phyloP scores from a whole-genome alignment of 2,113 vertebrate species.

The Hiodon alosoides region DNA sequence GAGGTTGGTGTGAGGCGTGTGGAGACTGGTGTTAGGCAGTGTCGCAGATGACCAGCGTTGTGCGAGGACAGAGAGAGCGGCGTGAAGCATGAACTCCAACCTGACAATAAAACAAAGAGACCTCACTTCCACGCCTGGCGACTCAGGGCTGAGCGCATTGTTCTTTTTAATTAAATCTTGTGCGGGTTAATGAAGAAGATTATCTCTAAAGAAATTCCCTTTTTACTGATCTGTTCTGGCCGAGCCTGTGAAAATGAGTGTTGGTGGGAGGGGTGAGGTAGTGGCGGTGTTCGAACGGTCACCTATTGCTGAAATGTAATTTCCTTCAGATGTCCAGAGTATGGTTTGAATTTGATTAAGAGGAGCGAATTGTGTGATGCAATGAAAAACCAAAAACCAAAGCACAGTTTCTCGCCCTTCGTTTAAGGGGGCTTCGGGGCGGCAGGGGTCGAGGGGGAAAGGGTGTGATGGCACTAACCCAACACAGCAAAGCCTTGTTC shows the following conservation, averaged over 20 bases:
- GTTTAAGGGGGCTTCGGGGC: constrained; percentile 6
- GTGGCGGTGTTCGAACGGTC: constrained; percentile 34
- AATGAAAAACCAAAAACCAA: constrained; percentile 29
- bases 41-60: too few relatives aligned
- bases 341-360: constrained; percentile 47
- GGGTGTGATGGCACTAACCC: constrained; percentile 25
- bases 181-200: constrained; percentile 62
- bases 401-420: constrained; percentile 36
- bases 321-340: constrained; percentile 47
- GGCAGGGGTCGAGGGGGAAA: constrained; percentile 20
- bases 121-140: constrained; percentile 16
- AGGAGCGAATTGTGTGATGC: constrained; percentile 43
- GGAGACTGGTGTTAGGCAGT: too few relatives aligned
- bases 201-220: constrained; percentile 54
- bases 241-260: constrained; percentile 25
- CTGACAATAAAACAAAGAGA: not conserved
- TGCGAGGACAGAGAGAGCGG: too few relatives aligned
- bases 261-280: not conserved
- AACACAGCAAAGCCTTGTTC: not conserved
- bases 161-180: constrained; percentile 61
- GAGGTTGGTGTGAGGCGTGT: too few relatives aligned
- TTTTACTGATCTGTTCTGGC: constrained; percentile 48
- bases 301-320: constrained; percentile 51
- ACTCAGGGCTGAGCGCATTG: constrained; percentile 24
- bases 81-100: not conserved